phyloP scores from a whole-genome alignment of 2,113 vertebrate genomes.

The Natator depressus region DNA sequence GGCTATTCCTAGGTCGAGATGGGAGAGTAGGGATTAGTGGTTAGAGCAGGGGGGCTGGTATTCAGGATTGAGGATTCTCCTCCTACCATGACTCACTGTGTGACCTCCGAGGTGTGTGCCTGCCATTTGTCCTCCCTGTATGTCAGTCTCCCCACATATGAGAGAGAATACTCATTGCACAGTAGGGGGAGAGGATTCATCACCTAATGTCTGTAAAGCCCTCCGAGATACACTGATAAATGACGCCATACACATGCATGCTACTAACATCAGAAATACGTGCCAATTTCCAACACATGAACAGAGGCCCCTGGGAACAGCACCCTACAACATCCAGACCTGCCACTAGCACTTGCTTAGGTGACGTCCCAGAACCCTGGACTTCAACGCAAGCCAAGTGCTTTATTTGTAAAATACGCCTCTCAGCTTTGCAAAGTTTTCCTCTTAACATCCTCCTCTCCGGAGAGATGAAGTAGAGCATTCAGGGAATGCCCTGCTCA shows the following conservation, averaged over 20 bases:
- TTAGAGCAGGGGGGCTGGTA: neutral
- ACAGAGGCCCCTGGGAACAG: neutral
- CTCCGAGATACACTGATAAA: neutral
- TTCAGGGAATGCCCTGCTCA: neutral
- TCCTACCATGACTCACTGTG: neutral
- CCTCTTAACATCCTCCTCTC: neutral
- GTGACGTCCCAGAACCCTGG: neutral
- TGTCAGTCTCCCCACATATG: neutral
- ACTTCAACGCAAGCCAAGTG: neutral
- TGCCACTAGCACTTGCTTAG: neutral
- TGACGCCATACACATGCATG: neutral
- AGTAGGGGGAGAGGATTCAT: neutral
- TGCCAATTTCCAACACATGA: neutral
- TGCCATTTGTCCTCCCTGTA: neutral
- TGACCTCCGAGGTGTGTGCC: neutral
- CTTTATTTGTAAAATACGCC: neutral
- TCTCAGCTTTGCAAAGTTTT: neutral
- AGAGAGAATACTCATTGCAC: neutral
- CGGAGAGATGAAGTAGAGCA: neutral
- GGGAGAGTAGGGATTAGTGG: neutral
- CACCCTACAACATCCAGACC: neutral
- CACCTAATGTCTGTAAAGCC: neutral
- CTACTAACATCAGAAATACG: neutral
- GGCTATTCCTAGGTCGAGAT: neutral
- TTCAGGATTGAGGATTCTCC: neutral